These are phyloP conservation scores for Aurelia coerulea DNA, from an alignment of 30 jellyfish, hydroid and myxozoan genomes.

Conservation along the genomic window DNA sequence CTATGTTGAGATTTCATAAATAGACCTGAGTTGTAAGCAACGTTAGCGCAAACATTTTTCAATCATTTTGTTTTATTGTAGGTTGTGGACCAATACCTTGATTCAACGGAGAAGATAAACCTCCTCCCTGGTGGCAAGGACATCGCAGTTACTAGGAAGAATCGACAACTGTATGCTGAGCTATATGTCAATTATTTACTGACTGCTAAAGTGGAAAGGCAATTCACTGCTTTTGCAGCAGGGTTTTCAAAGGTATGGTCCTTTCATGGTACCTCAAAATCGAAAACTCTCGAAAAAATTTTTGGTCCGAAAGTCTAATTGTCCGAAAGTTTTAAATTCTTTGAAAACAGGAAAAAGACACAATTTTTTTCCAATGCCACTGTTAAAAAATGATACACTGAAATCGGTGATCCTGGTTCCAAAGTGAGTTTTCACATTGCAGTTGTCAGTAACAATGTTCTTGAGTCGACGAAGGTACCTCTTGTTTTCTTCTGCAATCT, in stretches of 20 bases:
- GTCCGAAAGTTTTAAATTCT: too few species aligned
- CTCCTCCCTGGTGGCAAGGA: slow-evolving; percentile 81
- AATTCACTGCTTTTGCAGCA: slow-evolving; percentile 70
- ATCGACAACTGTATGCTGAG: slow-evolving; percentile 78
- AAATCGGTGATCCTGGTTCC: too few species aligned
- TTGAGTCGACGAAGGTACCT: too few species aligned
- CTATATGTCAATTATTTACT: slow-evolving; percentile 75
- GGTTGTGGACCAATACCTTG: slow-evolving; percentile 68
- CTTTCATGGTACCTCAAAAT: not conserved
- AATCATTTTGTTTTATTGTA: not conserved
- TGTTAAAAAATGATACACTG: too few species aligned
- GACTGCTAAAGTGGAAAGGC: slow-evolving; percentile 61
- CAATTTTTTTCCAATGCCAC: too few species aligned
- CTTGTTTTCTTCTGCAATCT: too few species aligned
- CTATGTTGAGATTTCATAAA: not conserved
- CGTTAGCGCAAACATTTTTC: too few species aligned
- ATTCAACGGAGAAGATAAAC: slow-evolving; percentile 44
- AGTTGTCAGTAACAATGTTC: too few species aligned
- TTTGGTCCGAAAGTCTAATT: too few species aligned
- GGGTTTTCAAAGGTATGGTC: slow-evolving; percentile 84
- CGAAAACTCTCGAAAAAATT: not conserved
- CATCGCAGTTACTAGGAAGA: slow-evolving; percentile 74
- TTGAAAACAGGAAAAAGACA: too few species aligned
- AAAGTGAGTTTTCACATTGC: too few species aligned
- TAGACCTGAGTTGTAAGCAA: too few species aligned